These are phyloP conservation scores for Abrostola triplasia DNA, from an alignment of 2,888 invertebrate genomes.

Conservation along the genomic window DNA sequence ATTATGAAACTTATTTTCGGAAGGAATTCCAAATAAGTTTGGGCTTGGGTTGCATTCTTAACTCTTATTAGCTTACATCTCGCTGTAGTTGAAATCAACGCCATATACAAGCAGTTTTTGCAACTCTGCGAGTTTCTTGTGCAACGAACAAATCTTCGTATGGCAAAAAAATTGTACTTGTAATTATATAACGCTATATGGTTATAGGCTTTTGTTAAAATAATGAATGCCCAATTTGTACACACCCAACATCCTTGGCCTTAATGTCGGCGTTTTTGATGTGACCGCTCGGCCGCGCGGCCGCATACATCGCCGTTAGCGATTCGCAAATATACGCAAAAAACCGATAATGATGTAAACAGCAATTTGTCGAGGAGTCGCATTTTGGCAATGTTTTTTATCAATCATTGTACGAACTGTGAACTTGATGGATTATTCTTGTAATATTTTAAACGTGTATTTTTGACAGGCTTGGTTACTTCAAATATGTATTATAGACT, in stretches of 20 bases:
- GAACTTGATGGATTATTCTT: conserved; percentile 56
- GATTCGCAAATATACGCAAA: conserved; percentile 76
- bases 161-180: conserved; percentile 67
- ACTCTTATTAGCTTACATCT: conserved; percentile 42
- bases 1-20: background rate
- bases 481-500: conserved; percentile 15
- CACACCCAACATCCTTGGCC: conserved; percentile 77
- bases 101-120: conserved; percentile 48
- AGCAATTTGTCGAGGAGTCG: conserved; percentile 60
- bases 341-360: conserved; percentile 74
- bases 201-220: conserved; percentile 79
- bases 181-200: conserved; percentile 78
- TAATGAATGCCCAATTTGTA: conserved; percentile 81
- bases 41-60: background rate
- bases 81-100: conserved; percentile 45
- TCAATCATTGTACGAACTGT: conserved; percentile 58
- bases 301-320: conserved; percentile 72
- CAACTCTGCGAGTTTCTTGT: conserved; percentile 48
- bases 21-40: background rate
- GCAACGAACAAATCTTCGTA: conserved; percentile 65
- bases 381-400: conserved; percentile 59
- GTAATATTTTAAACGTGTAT: conserved; percentile 48
- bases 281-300: conserved; percentile 60
- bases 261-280: conserved; percentile 81
- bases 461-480: conserved; percentile 30